phyloP scores from a whole-genome alignment of 1,140 invertebrate genomes.

The Ceratosolen fusciceps region DNA sequence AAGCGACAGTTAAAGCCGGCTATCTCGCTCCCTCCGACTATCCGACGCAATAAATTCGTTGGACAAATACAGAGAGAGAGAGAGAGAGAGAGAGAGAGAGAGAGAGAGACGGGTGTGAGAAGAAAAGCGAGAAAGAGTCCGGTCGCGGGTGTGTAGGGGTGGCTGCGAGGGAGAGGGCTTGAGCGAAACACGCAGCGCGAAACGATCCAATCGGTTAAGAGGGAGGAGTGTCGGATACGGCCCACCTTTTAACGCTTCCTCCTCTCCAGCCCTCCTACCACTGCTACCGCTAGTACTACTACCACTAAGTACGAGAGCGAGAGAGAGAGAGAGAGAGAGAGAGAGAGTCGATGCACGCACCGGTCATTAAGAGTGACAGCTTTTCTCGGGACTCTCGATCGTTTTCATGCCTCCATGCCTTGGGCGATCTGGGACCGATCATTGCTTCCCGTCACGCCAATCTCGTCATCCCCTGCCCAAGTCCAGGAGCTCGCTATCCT shows the following conservation, averaged over 20 bases:
- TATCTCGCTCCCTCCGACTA: conserved; percentile 53
- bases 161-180: neutral
- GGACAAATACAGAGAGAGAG: conserved; percentile 54
- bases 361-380: conserved; percentile 61
- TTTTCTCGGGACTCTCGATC: conserved; percentile 54
- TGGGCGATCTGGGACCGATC: conserved; percentile 12
- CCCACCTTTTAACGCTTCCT: conserved; percentile 71
- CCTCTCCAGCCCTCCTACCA: neutral
- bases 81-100: too few species aligned
- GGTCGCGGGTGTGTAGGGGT: neutral
- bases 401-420: conserved; percentile 27
- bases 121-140: conserved; percentile 15
- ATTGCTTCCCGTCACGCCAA: conserved; percentile 36
- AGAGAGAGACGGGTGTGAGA: neutral
- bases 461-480: neutral
- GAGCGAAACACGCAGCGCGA: conserved; percentile 48
- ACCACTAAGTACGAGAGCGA: neutral
- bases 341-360: conserved; percentile 55
- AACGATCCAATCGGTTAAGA: conserved; percentile 66
- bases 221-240: conserved; percentile 69
- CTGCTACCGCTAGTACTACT: neutral
- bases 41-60: conserved; percentile 68
- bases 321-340: conserved; percentile 3
- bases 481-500: neutral
- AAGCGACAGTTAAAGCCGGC: conserved; percentile 66